A percentile compares a stretch with the other conserved stretches of the same genome.
Evolutionary conservation across 2,797 vertebrate genomes (phyloP).

Genomic region (Bradypus variegatus): DNA sequence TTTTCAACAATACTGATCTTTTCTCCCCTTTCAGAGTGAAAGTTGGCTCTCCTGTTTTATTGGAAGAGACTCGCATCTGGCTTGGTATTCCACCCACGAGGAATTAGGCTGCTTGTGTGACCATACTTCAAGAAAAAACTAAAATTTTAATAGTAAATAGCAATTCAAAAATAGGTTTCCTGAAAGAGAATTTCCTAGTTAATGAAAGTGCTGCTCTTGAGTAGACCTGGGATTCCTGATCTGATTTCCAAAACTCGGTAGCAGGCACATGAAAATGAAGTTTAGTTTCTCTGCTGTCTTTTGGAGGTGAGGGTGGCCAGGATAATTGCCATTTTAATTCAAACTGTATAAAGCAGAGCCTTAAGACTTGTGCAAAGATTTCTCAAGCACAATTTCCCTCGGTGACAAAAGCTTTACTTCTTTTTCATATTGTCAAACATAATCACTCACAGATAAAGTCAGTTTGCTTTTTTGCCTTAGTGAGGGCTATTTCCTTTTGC

Average conservation of each 20-base stretch:
- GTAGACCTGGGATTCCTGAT: background rate
- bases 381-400: constrained; percentile 41
- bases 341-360: background rate
- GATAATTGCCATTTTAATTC: constrained; percentile 40
- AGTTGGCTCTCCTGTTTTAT: background rate
- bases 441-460: constrained; percentile 58
- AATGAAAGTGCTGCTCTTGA: background rate
- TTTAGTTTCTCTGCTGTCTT: background rate
- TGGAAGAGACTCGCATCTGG: constrained; percentile 44
- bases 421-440: constrained; percentile 54
- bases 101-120: constrained; percentile 24
- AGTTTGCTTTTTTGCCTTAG: constrained; percentile 47
- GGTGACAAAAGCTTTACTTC: constrained; percentile 45
- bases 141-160: constrained; percentile 56
- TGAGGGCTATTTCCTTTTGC: constrained; percentile 44
- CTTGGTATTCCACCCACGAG: constrained; percentile 42
- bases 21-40: constrained; percentile 25
- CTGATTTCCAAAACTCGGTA: background rate
- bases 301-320: background rate
- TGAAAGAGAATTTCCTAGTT: constrained; percentile 36
- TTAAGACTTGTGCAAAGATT: constrained; percentile 9
- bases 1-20: constrained; percentile 33
- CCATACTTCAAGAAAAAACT: constrained; percentile 40
- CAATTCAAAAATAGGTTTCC: constrained; percentile 52
- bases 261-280: background rate